Base-by-base conservation (phyloP, 2,888 invertebrate genomes). In the Tholera decimalis region DNA sequence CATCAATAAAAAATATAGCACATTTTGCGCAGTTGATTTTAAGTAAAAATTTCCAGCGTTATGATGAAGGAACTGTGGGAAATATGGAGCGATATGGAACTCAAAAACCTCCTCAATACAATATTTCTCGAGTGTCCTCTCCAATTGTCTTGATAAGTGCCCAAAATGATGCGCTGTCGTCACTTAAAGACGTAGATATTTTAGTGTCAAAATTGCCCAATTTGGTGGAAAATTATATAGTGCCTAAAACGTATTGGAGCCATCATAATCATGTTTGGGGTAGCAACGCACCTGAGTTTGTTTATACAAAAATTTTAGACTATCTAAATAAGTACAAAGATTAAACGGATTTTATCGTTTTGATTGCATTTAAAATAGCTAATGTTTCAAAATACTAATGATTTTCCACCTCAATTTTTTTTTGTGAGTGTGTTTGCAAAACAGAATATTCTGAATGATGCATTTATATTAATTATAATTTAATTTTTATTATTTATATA, bases 141-240 rank as follows among this genome's bases (percentile, higher is more conserved):
- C 93, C 95, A 1, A 85, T 94, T 2, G 85, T 92, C 0, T 73
- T 96, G n/a, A 84, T 95, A 37, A 87, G 86, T 66, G 92, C 88
- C 2, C 55, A 81, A 55, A 96, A 96, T 61, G 98, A 98, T 87
- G 96, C 96, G 94, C 82, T 98, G 5, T 96, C 97, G 3, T 89
- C 95, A 24, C 84, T 96, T 33, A 88, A 95, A 85, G 97, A 97
- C 68, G 95, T 96, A 0, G 85, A 95, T 44, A 93, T 92, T 9
- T 86, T 97, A 56, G 91, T 92, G 11, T 88, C 91, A 0, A 92
- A 93, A 66, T 86, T 98, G 46, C 96, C 96, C 6, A 96, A 97
- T 83, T 89, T 96, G 6, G 83, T 96, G 33, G 96, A 96, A 73
- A 96, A 96, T 80, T 96, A 96, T 80, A 83, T 96, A 33, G 96